Evolutionary conservation across 2,888 invertebrate genomes (phyloP), one percentile per base, ranked within the genome.

Genomic region (Himalopsyche anomala): DNA sequence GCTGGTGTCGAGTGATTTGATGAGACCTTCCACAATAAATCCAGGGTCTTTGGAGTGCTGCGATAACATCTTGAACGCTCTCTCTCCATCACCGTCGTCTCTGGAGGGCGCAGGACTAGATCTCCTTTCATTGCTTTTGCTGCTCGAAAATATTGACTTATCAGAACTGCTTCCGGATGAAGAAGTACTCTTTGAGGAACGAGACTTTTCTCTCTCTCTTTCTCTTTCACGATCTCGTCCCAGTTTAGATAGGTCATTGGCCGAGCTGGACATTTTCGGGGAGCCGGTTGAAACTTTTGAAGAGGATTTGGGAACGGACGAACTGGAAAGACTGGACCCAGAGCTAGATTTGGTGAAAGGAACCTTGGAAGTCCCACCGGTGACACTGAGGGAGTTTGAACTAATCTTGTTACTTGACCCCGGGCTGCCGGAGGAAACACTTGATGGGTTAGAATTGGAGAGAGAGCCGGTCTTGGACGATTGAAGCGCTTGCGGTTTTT

Each of bases 1-100:
- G 86, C 96, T 96, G 85, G 95, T 95, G 89, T 97, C 96, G 55
- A 96, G 91, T 12, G 96, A 95, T 90, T 97, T 97, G 89, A 96
- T 96, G 85, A 96, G 92, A 12, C 96, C 96, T 90, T 96, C 96
- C 90, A 96, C 95, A 84, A 94, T 92, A 89, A 95, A 93, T 84
- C 94, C 94, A 28, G 95, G 94, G 4, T 95, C 94, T 91, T 95
- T 94, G 2, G 95, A 92, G 5, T 92, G 92, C 81, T 95, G 94
- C 2, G 92, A 92, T 84, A 94, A 91, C 85, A 91, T 90, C 90
- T 96, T 96, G 90, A 94, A 95, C 0, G 92, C 91, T 62, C 94
- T 91, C 84, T 95, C 95, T 62, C 94, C 94, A 83, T 95, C 95
- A 42, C 93, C 92, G 84, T 96, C 96, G 86, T 95, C 95, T 55